Evolutionary conservation across 2,888 invertebrate species (phyloP).

Genomic region (Chrysotoxum bicinctum): DNA sequence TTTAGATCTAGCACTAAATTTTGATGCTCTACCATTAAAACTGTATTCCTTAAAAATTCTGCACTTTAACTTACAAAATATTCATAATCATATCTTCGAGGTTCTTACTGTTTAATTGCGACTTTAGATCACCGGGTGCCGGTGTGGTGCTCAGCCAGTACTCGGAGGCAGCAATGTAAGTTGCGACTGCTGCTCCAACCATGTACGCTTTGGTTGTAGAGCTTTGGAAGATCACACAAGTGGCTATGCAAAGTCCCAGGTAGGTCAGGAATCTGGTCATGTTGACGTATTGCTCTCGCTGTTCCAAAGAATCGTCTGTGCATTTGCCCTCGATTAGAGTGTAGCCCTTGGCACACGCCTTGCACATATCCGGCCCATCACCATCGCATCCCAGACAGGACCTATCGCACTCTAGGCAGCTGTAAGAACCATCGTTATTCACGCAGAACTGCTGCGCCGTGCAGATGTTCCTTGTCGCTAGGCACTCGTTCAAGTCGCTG

Average conservation of each 20-base stretch:
- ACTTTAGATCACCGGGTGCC: constrained; percentile 76
- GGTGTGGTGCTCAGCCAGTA: constrained; percentile 84
- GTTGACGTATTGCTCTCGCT: constrained; percentile 84
- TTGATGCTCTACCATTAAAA: constrained; percentile 17
- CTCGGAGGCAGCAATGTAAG: constrained; percentile 93
- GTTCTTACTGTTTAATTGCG: constrained; percentile 80
- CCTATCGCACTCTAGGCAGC: constrained; percentile 90
- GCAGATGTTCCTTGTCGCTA: constrained; percentile 83
- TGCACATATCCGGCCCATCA: constrained; percentile 96
- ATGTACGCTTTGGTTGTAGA: constrained; percentile 89
- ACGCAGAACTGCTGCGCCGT: constrained; percentile 90
- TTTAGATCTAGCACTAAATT: constrained; percentile 54
- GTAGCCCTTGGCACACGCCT: constrained; percentile 89
- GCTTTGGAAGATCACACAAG: constrained; percentile 92
- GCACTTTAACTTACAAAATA: constrained; percentile 75
- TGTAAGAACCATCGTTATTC: constrained; percentile 92
- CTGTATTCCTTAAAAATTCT: constrained; percentile 24
- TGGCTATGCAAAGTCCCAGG: constrained; percentile 91
- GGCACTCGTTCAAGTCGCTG: constrained; percentile 92
- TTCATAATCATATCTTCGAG: constrained; percentile 81
- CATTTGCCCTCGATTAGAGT: constrained; percentile 89
- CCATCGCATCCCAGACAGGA: constrained; percentile 92
- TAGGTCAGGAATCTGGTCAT: constrained; percentile 91
- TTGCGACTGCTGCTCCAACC: constrained; percentile 89
- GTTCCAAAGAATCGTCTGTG: constrained; percentile 83